Evolutionary conservation across 2,888 invertebrate genomes (phyloP).

Genomic region (Leptinotarsa juncta): DNA sequence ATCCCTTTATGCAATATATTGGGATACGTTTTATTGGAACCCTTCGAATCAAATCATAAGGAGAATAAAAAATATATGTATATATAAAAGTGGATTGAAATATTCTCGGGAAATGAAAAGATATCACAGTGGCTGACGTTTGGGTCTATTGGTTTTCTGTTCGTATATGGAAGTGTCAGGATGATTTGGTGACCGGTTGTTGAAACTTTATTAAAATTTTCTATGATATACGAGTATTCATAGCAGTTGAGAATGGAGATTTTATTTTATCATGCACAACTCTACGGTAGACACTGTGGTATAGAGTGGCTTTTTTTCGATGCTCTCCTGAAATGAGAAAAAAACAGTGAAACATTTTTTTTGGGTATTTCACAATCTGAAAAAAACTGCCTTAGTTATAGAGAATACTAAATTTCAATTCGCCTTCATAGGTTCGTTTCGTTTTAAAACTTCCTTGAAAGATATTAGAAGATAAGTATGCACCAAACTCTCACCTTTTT

Average conservation of each 20-base stretch:
- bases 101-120: constrained; percentile 29
- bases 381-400: no score
- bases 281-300: no score
- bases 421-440: no score
- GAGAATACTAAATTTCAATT: no score
- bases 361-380: no score
- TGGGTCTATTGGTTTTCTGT: constrained; percentile 50
- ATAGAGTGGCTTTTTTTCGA: no score
- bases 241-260: background rate
- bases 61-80: constrained; percentile 38
- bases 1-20: constrained; percentile 26
- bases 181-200: constrained; percentile 53
- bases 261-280: background rate
- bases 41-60: constrained; percentile 24
- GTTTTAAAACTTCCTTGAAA: no score
- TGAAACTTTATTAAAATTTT: constrained; percentile 49
- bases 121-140: constrained; percentile 49
- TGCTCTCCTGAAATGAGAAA: no score
- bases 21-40: constrained; percentile 28
- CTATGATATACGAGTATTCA: constrained; percentile 26
- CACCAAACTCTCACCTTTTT: no score
- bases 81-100: constrained; percentile 34
- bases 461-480: no score
- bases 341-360: no score
- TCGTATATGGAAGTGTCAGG: constrained; percentile 52